Evolutionary conservation across 2,888 invertebrate genomes (phyloP), one percentile per base, ranked within the genome.

Genomic region (Lordiphosa andalusiaca): DNA sequence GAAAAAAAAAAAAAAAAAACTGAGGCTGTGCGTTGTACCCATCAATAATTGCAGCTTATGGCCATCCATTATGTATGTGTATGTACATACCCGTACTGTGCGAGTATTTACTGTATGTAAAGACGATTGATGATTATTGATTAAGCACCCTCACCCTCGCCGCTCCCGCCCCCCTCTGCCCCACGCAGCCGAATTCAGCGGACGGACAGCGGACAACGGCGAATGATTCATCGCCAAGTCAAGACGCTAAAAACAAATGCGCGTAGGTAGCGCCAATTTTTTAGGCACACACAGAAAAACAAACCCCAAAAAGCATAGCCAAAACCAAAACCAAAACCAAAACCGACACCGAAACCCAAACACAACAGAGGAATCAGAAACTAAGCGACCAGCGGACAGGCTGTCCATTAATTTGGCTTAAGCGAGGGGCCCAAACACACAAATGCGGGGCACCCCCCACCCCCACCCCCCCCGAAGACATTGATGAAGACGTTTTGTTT

Each of bases 111-210:
- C 71, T 75, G 71, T 77, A 54, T 74, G 69, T 80, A 73, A 53
- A 77, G 72, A 74, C 76, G 77, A 81, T 77, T 81, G 76, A 76
- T 81, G 76, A 72, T 76, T 76, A 76, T 76, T 76, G 76, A 76
- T 77, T 82, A 73, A 65, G 68, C 58, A 56, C 30, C 10, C 30
- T 30, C 30, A 3, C 30, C 9, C 30, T 6, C 23, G 3, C 19
- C 19, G 3, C 19, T 3, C 3, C 19, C 19, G 0, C 19, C 3
- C 19, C 23, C 23, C 23, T 23, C 40, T 16, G 47, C 36, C 37
- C 16, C 40, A 6, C 46, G 12, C 33, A 21, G 33, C 37, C 44
- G 21, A 21, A 37, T 13, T 25, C 6, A 25, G 12, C 10, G 21
- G 23, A 25, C 23, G 23, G 23, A 25, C 23, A 25, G 6, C 23